Percentiles rank a stretch among this genome's conserved stretches.
These are phyloP conservation scores for Notarius lentiginosus DNA, from an alignment of 2,113 vertebrate genomes.

Conservation along the genomic window DNA sequence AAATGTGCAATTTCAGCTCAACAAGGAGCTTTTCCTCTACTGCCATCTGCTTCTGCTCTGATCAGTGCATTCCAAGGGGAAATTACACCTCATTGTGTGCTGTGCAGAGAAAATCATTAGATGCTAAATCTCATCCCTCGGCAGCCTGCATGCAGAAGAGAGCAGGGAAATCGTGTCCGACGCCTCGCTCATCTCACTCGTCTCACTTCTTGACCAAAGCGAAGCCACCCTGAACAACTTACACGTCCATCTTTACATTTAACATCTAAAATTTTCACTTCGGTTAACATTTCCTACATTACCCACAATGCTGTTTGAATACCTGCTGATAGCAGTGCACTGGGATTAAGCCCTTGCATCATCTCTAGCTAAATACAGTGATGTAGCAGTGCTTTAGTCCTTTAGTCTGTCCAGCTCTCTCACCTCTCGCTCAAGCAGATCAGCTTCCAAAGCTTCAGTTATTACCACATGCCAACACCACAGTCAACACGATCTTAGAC, in stretches of 20 bases:
- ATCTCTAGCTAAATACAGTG: background rate
- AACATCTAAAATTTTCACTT: background rate
- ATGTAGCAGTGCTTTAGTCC: background rate
- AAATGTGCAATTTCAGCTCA: slow-evolving; percentile 15
- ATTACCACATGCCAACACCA: background rate
- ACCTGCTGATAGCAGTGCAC: background rate
- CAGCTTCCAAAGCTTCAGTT: background rate
- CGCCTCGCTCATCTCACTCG: background rate
- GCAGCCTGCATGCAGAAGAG: background rate
- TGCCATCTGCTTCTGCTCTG: slow-evolving; percentile 16
- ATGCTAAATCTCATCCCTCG: slow-evolving; percentile 14
- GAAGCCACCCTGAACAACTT: background rate
- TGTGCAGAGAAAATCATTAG: slow-evolving; percentile 20
- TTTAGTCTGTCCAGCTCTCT: background rate
- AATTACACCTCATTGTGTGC: slow-evolving; percentile 23
- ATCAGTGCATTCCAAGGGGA: slow-evolving; percentile 14
- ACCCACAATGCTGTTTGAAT: background rate
- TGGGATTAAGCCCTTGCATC: background rate
- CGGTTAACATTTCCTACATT: background rate
- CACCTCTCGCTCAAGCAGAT: background rate
- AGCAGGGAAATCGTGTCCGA: background rate
- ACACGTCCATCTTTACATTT: background rate
- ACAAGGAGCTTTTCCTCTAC: background rate
- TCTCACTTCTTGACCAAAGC: background rate
- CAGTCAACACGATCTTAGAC: no score